phyloP scores from a whole-genome alignment of 1,140 invertebrate genomes.

The Gyrodactylus salaris region DNA sequence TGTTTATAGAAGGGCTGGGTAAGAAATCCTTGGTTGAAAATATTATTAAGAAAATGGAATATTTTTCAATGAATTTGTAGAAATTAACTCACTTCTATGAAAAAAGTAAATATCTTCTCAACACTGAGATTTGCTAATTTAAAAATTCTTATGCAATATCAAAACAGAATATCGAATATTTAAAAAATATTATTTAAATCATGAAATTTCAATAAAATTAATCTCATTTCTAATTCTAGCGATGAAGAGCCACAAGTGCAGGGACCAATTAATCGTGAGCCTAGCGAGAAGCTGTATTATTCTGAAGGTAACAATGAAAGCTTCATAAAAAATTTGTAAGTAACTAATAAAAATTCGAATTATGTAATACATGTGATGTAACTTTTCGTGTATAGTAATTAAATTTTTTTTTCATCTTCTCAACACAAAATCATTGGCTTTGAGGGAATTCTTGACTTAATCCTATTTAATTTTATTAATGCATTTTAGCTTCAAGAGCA shows the following conservation, averaged over 20 bases:
- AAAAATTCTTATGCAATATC: too few relatives aligned
- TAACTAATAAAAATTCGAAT: too few relatives aligned
- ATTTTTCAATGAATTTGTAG: too few relatives aligned
- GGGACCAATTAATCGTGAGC: constrained; percentile 67
- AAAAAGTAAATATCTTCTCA: too few relatives aligned
- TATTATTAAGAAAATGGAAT: background rate
- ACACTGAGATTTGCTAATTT: too few relatives aligned
- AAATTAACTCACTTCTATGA: too few relatives aligned
- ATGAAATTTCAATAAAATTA: background rate
- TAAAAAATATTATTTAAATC: background rate
- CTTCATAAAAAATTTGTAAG: constrained; percentile 69
- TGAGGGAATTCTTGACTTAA: background rate
- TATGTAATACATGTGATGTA: constrained; percentile 6
- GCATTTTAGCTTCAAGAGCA: background rate
- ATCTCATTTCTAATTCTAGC: background rate
- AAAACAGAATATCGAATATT: too few relatives aligned
- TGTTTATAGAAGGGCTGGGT: constrained; percentile 4
- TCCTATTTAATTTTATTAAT: too few relatives aligned
- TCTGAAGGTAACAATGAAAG: constrained; percentile 31
- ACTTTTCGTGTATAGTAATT: background rate
- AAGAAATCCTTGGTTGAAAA: background rate
- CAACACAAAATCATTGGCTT: too few relatives aligned
- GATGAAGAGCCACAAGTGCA: constrained; percentile 40
- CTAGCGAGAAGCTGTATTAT: constrained; percentile 46
- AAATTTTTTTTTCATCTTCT: too few relatives aligned